Conservation (phyloP, 2,888 invertebrate genomes). For the Gerosis bhagava region DNA sequence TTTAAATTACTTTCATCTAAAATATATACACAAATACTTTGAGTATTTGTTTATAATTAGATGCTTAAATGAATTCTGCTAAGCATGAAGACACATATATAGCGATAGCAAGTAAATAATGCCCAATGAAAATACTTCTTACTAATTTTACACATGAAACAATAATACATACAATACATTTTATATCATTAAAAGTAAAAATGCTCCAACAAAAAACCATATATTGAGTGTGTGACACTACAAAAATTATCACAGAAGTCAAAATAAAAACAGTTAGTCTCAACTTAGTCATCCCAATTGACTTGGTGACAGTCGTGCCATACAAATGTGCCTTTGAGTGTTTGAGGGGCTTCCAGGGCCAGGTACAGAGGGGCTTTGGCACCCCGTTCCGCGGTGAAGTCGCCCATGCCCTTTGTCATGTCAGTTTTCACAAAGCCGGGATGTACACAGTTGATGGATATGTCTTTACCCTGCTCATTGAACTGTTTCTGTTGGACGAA, state of each 20-base stretch:
- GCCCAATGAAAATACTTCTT: neutral
- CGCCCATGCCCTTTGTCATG: conserved; percentile 77
- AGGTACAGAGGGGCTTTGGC: conserved; percentile 68
- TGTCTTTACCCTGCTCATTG: conserved; percentile 71
- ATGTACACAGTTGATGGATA: conserved; percentile 75
- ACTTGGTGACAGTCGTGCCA: conserved; percentile 78
- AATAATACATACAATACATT: conserved; percentile 7
- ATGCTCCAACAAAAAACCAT: conserved; percentile 56
- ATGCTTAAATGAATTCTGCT: neutral
- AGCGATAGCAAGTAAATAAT: neutral
- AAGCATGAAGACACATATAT: neutral
- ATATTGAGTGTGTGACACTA: conserved; percentile 72
- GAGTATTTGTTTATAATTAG: conserved; percentile 16
- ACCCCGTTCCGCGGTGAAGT: conserved; percentile 70
- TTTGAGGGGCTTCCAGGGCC: conserved; percentile 70
- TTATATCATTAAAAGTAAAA: conserved; percentile 9
- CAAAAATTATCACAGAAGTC: conserved; percentile 67
- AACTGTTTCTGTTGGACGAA: conserved; percentile 74
- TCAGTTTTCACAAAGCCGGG: conserved; percentile 77
- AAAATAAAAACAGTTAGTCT: conserved; percentile 57
- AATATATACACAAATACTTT: conserved; percentile 17
- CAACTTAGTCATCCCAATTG: conserved; percentile 74
- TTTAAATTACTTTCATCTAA: conserved; percentile 2
- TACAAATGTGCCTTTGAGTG: conserved; percentile 69
- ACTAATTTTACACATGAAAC: neutral